These are phyloP conservation scores for Tetragonula clypearis DNA, from an alignment of 1,140 invertebrate species.

Conservation along the genomic window DNA sequence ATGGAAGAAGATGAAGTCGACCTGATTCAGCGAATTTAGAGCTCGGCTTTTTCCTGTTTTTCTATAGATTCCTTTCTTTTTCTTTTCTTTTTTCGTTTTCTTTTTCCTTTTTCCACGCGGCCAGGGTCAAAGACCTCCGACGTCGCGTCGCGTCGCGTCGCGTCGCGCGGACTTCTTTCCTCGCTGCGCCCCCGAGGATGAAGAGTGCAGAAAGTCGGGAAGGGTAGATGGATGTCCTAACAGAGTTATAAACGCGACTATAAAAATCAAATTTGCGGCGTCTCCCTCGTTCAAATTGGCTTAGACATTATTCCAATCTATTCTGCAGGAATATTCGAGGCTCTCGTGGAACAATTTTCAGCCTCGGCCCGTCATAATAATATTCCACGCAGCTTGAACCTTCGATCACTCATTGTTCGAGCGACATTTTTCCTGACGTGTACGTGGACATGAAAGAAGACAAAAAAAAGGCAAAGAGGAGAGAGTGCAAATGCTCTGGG, in stretches of 20 bases:
- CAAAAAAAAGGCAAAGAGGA: no score
- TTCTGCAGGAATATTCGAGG: constrained; percentile 17
- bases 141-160: constrained; percentile 1
- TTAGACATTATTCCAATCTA: constrained; percentile 67
- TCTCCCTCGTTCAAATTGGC: constrained; percentile 45
- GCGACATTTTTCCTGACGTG: not conserved
- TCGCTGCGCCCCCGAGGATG: constrained; percentile 42
- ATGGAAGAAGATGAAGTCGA: constrained; percentile 49
- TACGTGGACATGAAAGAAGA: no score
- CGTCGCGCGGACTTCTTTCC: constrained; percentile 19
- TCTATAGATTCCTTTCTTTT: not conserved
- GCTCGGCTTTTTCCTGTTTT: constrained; percentile 34
- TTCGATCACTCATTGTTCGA: not conserved
- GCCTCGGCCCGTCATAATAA: not conserved
- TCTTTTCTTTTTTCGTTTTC: no score
- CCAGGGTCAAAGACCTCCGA: constrained; percentile 37
- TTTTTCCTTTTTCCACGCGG: not conserved
- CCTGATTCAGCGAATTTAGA: constrained; percentile 58
- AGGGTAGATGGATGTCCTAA: constrained; percentile 61
- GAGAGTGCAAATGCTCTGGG: not conserved
- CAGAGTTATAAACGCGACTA: constrained; percentile 68
- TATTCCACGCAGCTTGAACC: not conserved
- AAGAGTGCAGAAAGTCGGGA: constrained; percentile 40
- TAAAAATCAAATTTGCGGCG: constrained; percentile 71
- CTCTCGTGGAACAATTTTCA: constrained; percentile 22